Conservation (phyloP, 2,797 vertebrate species). For the Lemur catta region DNA sequence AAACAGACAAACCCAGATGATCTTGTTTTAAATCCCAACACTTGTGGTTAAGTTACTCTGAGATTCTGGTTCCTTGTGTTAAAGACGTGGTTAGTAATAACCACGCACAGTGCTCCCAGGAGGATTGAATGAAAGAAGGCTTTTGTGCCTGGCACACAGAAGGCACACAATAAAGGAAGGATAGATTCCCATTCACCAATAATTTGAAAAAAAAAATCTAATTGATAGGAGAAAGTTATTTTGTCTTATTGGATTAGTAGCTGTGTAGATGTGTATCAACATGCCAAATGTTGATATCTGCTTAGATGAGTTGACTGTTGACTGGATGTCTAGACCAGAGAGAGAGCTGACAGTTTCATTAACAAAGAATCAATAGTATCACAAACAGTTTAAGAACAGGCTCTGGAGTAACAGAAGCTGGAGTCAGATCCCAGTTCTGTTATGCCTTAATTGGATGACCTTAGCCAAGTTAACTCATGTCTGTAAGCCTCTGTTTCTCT, state of each 20-base stretch:
- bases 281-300: neutral
- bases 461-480: neutral
- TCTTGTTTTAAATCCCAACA: conserved; percentile 20
- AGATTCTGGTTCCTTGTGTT: conserved; percentile 1
- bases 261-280: neutral
- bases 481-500: conserved; percentile 2
- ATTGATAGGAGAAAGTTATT: neutral
- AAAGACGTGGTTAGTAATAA: conserved; percentile 14
- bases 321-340: neutral
- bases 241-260: neutral
- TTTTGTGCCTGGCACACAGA: neutral
- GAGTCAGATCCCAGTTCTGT: neutral
- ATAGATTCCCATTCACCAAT: neutral
- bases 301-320: neutral
- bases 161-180: neutral
- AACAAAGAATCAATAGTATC: neutral
- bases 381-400: neutral
- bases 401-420: neutral
- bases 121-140: neutral
- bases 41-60: conserved; percentile 12
- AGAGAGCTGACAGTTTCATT: neutral
- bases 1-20: neutral
- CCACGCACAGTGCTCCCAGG: neutral
- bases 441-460: neutral
- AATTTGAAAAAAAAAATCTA: neutral